Percentiles rank a stretch among this genome's conserved stretches.
These are phyloP conservation scores for Amphibalanus amphitrite DNA, from an alignment of 1,140 invertebrate genomes.

Conservation along the genomic window DNA sequence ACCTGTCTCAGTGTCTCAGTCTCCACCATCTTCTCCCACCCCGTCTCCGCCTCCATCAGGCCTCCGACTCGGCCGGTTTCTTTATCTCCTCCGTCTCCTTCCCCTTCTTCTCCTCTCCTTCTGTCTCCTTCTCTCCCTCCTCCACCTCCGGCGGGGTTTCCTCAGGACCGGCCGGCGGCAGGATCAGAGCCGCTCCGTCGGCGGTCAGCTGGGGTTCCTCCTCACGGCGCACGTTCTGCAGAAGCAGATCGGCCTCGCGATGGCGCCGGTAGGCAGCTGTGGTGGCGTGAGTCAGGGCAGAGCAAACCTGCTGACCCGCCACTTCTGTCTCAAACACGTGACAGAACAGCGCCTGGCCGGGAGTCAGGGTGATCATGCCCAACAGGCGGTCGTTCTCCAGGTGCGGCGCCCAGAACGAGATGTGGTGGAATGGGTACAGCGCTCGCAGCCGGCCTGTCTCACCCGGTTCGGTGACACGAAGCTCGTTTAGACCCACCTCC, in stretches of 20 bases:
- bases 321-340: background rate
- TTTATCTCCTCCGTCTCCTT: no score
- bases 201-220: conserved; percentile 11
- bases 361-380: background rate
- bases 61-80: conserved; percentile 36
- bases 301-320: background rate
- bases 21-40: no score
- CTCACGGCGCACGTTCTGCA: background rate
- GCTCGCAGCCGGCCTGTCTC: conserved; percentile 23
- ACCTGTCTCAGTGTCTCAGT: no score
- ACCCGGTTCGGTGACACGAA: conserved; percentile 6
- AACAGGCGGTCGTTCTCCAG: background rate
- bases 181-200: background rate
- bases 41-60: conserved; percentile 13
- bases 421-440: background rate
- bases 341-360: background rate
- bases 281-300: conserved; percentile 2
- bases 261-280: background rate
- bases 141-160: conserved; percentile 27
- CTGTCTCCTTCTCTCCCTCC: no score
- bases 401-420: background rate
- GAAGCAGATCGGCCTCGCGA: background rate
- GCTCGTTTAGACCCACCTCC: background rate
- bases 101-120: no score
- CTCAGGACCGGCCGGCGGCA: conserved; percentile 28